Percentiles rank a stretch among this genome's conserved stretches.
Conservation (phyloP, 2,888 invertebrate genomes). For the Drosophila infuscata region DNA sequence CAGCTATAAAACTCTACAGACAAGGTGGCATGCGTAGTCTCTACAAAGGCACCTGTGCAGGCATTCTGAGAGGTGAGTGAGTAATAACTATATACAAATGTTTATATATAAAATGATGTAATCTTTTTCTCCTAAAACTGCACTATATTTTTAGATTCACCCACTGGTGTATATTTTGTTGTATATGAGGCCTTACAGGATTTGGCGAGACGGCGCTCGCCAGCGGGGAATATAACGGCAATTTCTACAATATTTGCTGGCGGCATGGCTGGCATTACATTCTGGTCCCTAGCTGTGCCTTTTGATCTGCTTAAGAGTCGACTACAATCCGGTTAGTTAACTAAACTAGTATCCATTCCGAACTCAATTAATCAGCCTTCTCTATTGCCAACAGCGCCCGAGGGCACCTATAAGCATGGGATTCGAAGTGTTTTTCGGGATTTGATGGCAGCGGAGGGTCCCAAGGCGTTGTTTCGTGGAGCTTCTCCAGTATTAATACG, state of each 20-base stretch:
- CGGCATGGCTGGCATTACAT: slow-evolving; percentile 97
- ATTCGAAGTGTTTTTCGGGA: slow-evolving; percentile 95
- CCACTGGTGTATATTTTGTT: slow-evolving; percentile 99
- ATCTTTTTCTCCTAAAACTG: neutral
- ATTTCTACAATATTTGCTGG: slow-evolving; percentile 95
- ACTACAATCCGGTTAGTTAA: slow-evolving; percentile 93
- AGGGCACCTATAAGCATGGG: slow-evolving; percentile 96
- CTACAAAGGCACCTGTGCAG: slow-evolving; percentile 95
- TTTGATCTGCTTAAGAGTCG: slow-evolving; percentile 99
- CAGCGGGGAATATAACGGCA: slow-evolving; percentile 84
- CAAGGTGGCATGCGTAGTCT: slow-evolving; percentile 97
- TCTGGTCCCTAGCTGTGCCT: slow-evolving; percentile 98
- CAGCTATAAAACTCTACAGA: slow-evolving; percentile 93
- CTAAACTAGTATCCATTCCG: neutral
- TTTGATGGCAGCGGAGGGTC: slow-evolving; percentile 95
- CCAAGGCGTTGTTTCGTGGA: slow-evolving; percentile 95
- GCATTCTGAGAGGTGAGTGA: slow-evolving; percentile 89
- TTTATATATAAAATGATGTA: neutral
- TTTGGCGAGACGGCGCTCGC: slow-evolving; percentile 88
- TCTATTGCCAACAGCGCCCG: slow-evolving; percentile 89
- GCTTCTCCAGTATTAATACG: slow-evolving; percentile 97
- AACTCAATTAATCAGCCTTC: neutral
- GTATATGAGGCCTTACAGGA: slow-evolving; percentile 97
- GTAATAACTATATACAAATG: neutral
- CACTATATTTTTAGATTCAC: slow-evolving; percentile 90